A percentile compares a stretch with the other conserved stretches of the same genome.
These are phyloP conservation scores for Slavum lentiscoides DNA, from an alignment of 2,888 invertebrate species.

Conservation along the genomic window DNA sequence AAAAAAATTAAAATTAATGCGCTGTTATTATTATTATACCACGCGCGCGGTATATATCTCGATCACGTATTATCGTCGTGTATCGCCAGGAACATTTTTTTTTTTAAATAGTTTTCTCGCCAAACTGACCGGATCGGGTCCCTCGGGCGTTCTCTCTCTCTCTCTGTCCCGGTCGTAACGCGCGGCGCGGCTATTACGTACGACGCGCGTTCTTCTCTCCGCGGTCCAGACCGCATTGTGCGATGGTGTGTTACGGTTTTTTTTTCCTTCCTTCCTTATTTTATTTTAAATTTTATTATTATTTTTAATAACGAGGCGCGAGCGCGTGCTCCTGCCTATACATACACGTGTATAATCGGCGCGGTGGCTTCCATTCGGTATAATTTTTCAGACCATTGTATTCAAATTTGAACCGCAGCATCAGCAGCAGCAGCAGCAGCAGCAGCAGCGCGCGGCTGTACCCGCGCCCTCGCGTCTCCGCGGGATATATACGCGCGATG, in stretches of 20 bases:
- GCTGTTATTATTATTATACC: conserved; percentile 19
- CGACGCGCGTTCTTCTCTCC: too few relatives aligned
- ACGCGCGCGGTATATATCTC: conserved; percentile 23
- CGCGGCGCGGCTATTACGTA: too few relatives aligned
- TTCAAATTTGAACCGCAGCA: conserved; percentile 19
- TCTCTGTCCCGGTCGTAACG: neutral
- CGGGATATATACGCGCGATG: too few relatives aligned
- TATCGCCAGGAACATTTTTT: conserved; percentile 31
- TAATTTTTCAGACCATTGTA: conserved; percentile 35
- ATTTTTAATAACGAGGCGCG: conserved; percentile 38
- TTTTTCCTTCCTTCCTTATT: neutral
- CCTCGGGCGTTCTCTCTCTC: neutral
- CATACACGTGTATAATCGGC: conserved; percentile 21
- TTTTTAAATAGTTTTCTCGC: conserved; percentile 46
- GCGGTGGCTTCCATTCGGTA: conserved; percentile 40
- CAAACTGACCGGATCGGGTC: conserved; percentile 41
- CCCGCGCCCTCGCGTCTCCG: neutral
- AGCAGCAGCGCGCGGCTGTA: neutral
- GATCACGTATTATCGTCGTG: conserved; percentile 16
- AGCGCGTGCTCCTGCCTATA: neutral
- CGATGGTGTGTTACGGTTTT: conserved; percentile 35
- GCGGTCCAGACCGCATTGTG: neutral
- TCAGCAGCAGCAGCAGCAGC: too few relatives aligned
- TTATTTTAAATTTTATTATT: neutral
- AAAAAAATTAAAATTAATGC: conserved; percentile 18